Base-by-base conservation (phyloP, 2,888 invertebrate genomes). In the Lasius platythorax region DNA sequence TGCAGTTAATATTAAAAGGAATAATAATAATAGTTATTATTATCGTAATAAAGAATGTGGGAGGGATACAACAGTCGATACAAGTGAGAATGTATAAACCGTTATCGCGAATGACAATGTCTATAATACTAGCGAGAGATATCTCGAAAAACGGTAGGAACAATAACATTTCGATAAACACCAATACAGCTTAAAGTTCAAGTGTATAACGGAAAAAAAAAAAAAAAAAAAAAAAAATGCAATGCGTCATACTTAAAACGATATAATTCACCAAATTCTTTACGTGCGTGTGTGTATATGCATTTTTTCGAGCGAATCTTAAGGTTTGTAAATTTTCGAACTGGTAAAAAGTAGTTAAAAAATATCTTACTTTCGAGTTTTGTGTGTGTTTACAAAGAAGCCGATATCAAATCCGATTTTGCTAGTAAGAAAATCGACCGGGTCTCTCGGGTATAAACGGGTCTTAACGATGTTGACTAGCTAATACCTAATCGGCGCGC, bases 401-500 rank as follows among this genome's bases (percentile, higher is more conserved):
- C n/a, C 8, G 40, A 64, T 63, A 84, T 64, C 37, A 64, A 81
- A 84, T 64, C 53, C 61, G 28, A 68, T 68, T 78, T 82, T 66
- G 74, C 15, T 8, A 30, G n/a, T 46, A 61, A 79, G 23, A 79
- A 72, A 61, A 50, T 79, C 46, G 12, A 72, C 12, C 33, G 30
- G 30, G 23, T 81, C 28, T 72, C 37, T 61, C 63, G 58, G 37
- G 28, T 82, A n/a, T 40, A 23, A 23, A 66, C 28, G n/a, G 5
- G 3, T 82, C 43, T 66, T 86, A 74, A 43, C 72, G 79, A 87
- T 81, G 88, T 90, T 93, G 93, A 93, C 93, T 93, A 93, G 93
- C 93, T 93, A 93, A 93, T 90, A 91, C 89, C 50, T 92, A 93
- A 93, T 87, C 43, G 74, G 78, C 82, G 78, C 84, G 73, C 56